phyloP scores from a whole-genome alignment of 2,888 invertebrate species.

The Macaria notata region DNA sequence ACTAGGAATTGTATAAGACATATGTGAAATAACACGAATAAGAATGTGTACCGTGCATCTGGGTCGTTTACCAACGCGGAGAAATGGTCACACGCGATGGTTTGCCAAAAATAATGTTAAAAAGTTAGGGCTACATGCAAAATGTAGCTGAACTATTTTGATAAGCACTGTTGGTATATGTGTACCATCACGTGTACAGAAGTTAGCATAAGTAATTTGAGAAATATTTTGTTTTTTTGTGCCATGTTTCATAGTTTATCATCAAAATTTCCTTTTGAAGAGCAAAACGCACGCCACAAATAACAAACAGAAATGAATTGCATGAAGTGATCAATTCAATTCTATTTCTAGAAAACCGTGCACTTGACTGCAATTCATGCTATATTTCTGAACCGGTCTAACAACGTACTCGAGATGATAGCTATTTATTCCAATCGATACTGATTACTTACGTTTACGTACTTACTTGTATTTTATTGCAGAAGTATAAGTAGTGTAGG shows the following conservation, averaged over 20 bases:
- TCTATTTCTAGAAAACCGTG: conserved; percentile 14
- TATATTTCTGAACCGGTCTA: conserved; percentile 10
- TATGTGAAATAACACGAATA: no score
- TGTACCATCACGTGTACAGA: no score
- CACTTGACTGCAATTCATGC: conserved; percentile 20
- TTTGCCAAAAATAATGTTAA: conserved; percentile 1
- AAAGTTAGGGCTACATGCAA: not conserved
- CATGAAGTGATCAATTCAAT: not conserved
- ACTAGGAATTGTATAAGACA: not conserved
- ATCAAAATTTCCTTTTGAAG: no score
- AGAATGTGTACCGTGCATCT: not conserved
- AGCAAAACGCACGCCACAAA: no score
- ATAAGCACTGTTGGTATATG: no score
- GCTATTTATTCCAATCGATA: no score
- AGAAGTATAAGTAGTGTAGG: no score
- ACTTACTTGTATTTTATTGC: no score
- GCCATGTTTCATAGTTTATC: no score
- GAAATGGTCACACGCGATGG: conserved; percentile 20
- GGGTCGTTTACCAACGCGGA: conserved; percentile 9
- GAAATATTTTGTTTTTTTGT: no score
- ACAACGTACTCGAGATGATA: conserved; percentile 5
- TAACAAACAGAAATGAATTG: not conserved
- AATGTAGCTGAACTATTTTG: not conserved
- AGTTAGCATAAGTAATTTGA: no score
- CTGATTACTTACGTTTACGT: no score